Conservation (phyloP, 2,113 vertebrate species). For the Pollimyrus isidori region DNA sequence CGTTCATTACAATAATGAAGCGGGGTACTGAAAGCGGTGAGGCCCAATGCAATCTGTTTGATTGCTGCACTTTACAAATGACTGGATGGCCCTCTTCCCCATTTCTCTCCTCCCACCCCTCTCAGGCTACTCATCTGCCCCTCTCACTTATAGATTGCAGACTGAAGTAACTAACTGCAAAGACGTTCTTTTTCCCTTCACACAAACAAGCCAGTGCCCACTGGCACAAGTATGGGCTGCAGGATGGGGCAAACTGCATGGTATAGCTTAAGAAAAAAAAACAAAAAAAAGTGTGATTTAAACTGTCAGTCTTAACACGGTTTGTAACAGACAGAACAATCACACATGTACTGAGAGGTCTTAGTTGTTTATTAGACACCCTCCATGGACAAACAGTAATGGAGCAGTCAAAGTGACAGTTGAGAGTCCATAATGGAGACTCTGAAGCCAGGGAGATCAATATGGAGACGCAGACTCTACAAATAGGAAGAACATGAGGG, state of each 20-base stretch:
- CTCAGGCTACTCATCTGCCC: neutral
- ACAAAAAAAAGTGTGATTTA: neutral
- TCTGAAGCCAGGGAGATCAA: neutral
- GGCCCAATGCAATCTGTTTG: slow-evolving; percentile 41
- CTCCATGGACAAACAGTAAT: neutral
- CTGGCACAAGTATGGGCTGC: neutral
- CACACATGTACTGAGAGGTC: neutral
- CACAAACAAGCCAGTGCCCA: slow-evolving; percentile 11
- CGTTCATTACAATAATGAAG: slow-evolving; percentile 44
- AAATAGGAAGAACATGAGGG: neutral
- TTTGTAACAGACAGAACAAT: neutral
- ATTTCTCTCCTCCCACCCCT: neutral
- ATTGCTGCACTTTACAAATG: slow-evolving; percentile 45
- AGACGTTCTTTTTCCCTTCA: slow-evolving; percentile 6
- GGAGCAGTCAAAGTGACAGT: neutral
- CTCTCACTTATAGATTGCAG: slow-evolving; percentile 37
- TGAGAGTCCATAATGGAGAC: neutral
- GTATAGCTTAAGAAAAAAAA: neutral
- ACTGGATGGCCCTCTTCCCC: slow-evolving; percentile 14
- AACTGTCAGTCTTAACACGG: neutral
- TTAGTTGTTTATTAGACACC: neutral
- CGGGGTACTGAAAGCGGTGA: slow-evolving; percentile 23
- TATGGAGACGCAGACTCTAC: neutral
- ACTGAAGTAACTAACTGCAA: slow-evolving; percentile 37
- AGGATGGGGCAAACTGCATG: neutral